Percentiles rank a stretch among this genome's conserved stretches.
phyloP scores from a whole-genome alignment of 2,113 vertebrate genomes.

The Mormyrus lacerda region DNA sequence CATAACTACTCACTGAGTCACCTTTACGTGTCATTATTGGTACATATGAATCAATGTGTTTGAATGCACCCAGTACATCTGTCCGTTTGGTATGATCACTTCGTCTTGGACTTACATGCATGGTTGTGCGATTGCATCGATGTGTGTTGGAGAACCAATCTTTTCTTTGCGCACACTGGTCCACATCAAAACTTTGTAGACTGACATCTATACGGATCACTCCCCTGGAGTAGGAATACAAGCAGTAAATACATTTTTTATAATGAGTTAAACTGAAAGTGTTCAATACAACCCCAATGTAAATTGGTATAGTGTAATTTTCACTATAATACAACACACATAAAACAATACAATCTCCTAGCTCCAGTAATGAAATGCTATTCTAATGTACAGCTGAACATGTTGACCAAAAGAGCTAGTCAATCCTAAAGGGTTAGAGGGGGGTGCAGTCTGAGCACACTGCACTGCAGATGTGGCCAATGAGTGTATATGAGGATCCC shows the following conservation, averaged over 20 bases:
- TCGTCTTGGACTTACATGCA: conserved; percentile 67
- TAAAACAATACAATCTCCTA: not conserved
- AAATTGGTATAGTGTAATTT: not conserved
- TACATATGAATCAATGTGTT: not conserved
- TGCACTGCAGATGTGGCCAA: not conserved
- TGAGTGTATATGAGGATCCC: not conserved
- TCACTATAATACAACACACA: not conserved
- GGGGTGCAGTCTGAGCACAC: not conserved
- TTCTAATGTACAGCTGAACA: not conserved
- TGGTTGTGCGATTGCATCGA: conserved; percentile 87
- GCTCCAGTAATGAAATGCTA: not conserved
- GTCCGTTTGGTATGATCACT: not conserved
- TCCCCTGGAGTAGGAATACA: conserved; percentile 60
- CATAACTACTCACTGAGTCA: not conserved
- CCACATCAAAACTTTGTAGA: conserved; percentile 73
- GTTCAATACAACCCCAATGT: not conserved
- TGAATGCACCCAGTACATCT: not conserved
- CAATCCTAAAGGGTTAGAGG: not conserved
- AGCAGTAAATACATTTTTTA: not conserved
- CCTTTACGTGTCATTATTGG: not conserved
- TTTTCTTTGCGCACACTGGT: conserved; percentile 73
- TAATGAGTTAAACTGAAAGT: not conserved
- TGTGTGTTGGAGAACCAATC: conserved; percentile 86
- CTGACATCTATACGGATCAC: conserved; percentile 81
- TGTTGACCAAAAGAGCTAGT: not conserved